Percentiles rank a stretch among this genome's conserved stretches.
These are phyloP conservation scores for Lethenteron camtschaticum DNA, from an alignment of 2,113 vertebrate genomes.

Conservation along the genomic window DNA sequence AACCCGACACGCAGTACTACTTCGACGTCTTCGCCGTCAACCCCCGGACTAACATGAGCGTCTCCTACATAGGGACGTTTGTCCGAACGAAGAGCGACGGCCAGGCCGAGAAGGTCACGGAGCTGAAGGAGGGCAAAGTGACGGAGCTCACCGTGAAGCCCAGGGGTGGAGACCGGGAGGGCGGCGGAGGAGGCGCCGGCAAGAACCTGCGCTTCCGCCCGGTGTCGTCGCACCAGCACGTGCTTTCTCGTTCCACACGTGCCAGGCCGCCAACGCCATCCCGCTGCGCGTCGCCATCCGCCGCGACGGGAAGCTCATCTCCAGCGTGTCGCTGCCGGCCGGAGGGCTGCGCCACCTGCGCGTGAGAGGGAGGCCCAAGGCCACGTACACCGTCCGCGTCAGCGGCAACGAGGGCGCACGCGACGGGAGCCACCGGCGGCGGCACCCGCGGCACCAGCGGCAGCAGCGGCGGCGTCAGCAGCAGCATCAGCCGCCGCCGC, in stretches of 20 bases:
- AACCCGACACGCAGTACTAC: slow-evolving; percentile 80
- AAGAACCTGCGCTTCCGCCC: slow-evolving; percentile 79
- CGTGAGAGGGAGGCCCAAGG: slow-evolving; percentile 71
- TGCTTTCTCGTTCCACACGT: slow-evolving; percentile 65
- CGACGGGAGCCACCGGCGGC: no score
- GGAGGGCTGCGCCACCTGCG: slow-evolving; percentile 75
- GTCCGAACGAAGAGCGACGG: slow-evolving; percentile 81
- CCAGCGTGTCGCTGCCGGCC: slow-evolving; percentile 43
- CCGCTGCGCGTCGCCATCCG: slow-evolving; percentile 30
- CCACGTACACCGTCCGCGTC: slow-evolving; percentile 65
- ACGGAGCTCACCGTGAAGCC: slow-evolving; percentile 69
- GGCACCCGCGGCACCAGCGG: no score
- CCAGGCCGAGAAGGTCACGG: slow-evolving; percentile 47
- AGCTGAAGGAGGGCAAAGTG: slow-evolving; percentile 75
- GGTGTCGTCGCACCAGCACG: slow-evolving; percentile 70
- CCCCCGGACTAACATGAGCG: slow-evolving; percentile 57
- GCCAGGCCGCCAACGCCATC: slow-evolving; percentile 56
- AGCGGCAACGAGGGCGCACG: slow-evolving; percentile 40
- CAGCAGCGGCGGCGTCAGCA: no score
- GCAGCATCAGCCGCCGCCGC: no score
- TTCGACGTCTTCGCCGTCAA: slow-evolving; percentile 85
- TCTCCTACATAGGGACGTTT: slow-evolving; percentile 73
- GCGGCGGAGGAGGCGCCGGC: slow-evolving; percentile 9
- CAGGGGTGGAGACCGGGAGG: slow-evolving; percentile 22
- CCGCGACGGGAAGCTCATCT: slow-evolving; percentile 58